Conservation (phyloP, 1,140 invertebrate species). For the Zaprionus lachaisei region DNA sequence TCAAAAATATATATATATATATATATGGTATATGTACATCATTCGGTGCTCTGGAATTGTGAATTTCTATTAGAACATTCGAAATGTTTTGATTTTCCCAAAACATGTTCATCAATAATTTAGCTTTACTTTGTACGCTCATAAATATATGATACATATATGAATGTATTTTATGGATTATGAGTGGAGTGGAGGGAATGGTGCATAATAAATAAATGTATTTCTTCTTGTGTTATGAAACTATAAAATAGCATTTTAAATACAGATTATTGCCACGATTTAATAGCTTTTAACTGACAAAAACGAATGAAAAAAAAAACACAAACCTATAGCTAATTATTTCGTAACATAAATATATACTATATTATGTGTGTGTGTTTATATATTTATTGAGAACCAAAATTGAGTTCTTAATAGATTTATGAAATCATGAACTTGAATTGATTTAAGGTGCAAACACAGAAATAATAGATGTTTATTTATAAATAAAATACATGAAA, state of each 20-base stretch:
- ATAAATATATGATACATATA: not conserved
- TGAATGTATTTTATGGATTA: constrained; percentile 5
- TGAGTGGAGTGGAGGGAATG: not conserved
- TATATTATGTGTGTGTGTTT: constrained; percentile 27
- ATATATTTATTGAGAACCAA: constrained; percentile 24
- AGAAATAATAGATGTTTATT: constrained; percentile 23
- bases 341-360: constrained; percentile 28
- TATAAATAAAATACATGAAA: constrained; percentile 33
- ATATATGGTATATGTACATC: not conserved
- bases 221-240: constrained; percentile 35
- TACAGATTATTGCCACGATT: constrained; percentile 33
- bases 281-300: constrained; percentile 35
- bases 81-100: constrained; percentile 6
- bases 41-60: constrained; percentile 5
- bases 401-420: constrained; percentile 29
- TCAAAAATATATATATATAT: not conserved
- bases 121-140: constrained; percentile 7
- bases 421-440: constrained; percentile 34
- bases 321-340: constrained; percentile 33
- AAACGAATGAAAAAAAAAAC: not conserved
- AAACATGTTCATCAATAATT: constrained; percentile 7
- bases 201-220: constrained; percentile 29
- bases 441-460: constrained; percentile 36
- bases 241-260: constrained; percentile 41
- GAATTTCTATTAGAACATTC: constrained; percentile 4